These are phyloP conservation scores for Lycocorax pyrrhopterus DNA, from an alignment of 2,113 vertebrate genomes.

Conservation along the genomic window DNA sequence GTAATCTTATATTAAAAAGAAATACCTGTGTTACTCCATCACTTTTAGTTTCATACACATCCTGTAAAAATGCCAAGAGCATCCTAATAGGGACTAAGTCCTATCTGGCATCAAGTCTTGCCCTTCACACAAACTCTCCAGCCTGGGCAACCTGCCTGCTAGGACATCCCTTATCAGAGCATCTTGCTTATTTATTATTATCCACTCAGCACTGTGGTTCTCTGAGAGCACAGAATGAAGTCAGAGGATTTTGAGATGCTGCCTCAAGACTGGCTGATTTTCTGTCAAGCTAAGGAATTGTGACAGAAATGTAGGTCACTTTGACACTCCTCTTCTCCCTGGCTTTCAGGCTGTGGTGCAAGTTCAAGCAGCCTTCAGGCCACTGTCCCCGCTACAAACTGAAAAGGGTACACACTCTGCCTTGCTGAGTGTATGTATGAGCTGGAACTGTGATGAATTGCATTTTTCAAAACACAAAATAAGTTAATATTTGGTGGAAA, in stretches of 20 bases:
- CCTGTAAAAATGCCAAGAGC: neutral
- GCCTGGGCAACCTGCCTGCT: neutral
- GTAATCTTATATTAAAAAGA: neutral
- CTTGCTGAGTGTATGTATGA: neutral
- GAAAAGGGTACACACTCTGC: neutral
- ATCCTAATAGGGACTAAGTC: neutral
- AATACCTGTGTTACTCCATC: neutral
- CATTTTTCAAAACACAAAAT: neutral
- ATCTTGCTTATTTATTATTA: neutral
- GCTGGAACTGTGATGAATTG: neutral
- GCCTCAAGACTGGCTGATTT: neutral
- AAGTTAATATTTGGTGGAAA: neutral
- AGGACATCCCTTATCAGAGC: neutral
- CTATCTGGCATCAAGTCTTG: neutral
- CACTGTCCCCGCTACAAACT: neutral
- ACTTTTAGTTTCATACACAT: neutral
- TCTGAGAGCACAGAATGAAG: neutral
- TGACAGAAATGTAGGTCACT: constrained; percentile 1
- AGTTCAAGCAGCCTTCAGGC: neutral
- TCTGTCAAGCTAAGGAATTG: neutral
- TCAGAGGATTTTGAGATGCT: neutral
- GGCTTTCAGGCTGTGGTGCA: neutral
- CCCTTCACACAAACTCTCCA: neutral
- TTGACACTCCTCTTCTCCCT: neutral
- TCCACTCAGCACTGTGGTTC: neutral